Base-by-base conservation (phyloP, 2,797 vertebrate species). In the Enteromius paludinosus region DNA sequence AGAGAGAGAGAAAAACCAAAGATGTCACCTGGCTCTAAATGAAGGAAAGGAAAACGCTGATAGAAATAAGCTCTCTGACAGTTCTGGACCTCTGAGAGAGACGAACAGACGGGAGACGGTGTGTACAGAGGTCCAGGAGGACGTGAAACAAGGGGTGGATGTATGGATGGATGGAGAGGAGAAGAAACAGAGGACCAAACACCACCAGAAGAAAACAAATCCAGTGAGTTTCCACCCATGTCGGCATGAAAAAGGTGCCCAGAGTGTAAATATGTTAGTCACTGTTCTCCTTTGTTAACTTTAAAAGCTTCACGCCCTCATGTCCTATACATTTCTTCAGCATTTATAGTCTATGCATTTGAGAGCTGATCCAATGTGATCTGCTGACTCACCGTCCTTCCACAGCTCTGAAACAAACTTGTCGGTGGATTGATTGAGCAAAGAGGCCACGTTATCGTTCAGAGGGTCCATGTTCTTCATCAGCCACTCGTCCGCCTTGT, bases 401-500 rank as follows among this genome's bases (percentile, higher is more conserved):
- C 97, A 99, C 11, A 99, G 95, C 90, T 99, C 97, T 0, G 96
- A 98, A 80, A 99, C 96, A 89, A 99, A 99, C 89, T 96, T 99
- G 93, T 99, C 97, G 0, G 96, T 98, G 0, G 98, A 99, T 88
- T 96, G 96, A 92, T 99, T 98, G 81, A 99, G 96, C 78, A 99
- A 94, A 0, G 97, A 91, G 38, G 98, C 96, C 7, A 99, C 95
- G 54, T 99, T 99, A 90, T 99, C 98, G 0, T 99, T 99, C 90
- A 99, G 91, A 0, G 98, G 98, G 89, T 99, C 98, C 98, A 99
- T 99, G 93, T 99, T 99, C 94, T 99, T 99, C 97, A 99, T 98
- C 90, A 99, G 93, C 98, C 98, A 99, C 89, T 98, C 97, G 0
- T 97, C 97, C 0, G 98, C 98, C 88, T 99, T 99, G 90, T 99